These are phyloP conservation scores for Dryadula phaetusa DNA, from an alignment of 2,888 invertebrate genomes.

Conservation along the genomic window DNA sequence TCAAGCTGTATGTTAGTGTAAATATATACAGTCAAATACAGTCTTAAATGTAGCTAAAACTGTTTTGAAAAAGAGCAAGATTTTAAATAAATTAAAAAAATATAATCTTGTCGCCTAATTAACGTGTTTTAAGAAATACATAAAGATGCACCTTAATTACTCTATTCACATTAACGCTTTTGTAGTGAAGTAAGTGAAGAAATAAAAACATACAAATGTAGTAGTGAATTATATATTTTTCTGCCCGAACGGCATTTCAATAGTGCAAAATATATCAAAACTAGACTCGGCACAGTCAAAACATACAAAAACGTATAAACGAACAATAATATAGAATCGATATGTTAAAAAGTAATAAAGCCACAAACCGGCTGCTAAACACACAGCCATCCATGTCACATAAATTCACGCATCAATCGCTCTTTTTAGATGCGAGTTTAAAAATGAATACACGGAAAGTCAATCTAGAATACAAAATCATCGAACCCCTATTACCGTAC, in stretches of 20 bases:
- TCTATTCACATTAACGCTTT: too few species aligned
- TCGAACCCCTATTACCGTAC: conserved; percentile 19
- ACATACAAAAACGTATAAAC: not conserved
- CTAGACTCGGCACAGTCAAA: not conserved
- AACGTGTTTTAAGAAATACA: too few species aligned
- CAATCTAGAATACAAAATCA: conserved; percentile 21
- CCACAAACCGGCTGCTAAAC: conserved; percentile 18
- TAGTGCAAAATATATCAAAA: not conserved
- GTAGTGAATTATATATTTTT: too few species aligned
- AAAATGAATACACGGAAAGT: conserved; percentile 31
- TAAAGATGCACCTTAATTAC: too few species aligned
- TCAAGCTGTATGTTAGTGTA: too few species aligned
- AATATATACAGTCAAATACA: too few species aligned
- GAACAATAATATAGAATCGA: conserved; percentile 6
- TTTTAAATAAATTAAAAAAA: too few species aligned
- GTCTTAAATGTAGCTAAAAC: too few species aligned
- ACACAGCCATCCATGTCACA: conserved; percentile 12
- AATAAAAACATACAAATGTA: too few species aligned
- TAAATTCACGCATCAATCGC: conserved; percentile 31
- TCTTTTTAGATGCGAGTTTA: conserved; percentile 23
- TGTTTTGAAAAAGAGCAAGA: too few species aligned
- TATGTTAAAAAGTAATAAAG: conserved; percentile 21
- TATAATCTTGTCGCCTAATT: too few species aligned
- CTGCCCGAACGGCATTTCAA: not conserved
- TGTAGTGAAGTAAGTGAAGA: too few species aligned